These are phyloP conservation scores for Rhopalosiphum nymphaeae DNA, from an alignment of 2,888 invertebrate species.

Conservation along the genomic window DNA sequence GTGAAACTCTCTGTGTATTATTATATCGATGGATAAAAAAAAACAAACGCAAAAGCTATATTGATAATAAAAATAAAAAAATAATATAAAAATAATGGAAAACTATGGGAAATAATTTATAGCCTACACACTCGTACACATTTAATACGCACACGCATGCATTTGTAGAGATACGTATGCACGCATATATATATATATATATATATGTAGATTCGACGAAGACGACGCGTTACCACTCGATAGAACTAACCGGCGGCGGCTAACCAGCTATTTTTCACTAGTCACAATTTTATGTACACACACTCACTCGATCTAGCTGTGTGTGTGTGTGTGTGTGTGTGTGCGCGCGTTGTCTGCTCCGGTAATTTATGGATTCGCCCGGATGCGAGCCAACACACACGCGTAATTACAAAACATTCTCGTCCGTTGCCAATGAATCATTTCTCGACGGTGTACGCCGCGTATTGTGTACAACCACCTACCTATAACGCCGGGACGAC, in stretches of 20 bases:
- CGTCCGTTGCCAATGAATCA: constrained; percentile 59
- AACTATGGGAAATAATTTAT: constrained; percentile 22
- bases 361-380: constrained; percentile 61
- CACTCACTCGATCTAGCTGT: background rate
- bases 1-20: background rate
- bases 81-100: constrained; percentile 10
- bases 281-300: background rate
- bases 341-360: constrained; percentile 6
- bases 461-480: background rate
- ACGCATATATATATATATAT: background rate
- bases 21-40: background rate
- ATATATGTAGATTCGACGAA: background rate
- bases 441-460: constrained; percentile 12
- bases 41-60: background rate
- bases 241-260: constrained; percentile 11
- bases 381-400: constrained; percentile 56
- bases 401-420: constrained; percentile 59
- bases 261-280: constrained; percentile 46
- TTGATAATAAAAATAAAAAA: background rate
- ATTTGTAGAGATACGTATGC: background rate
- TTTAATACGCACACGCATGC: background rate
- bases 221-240: background rate
- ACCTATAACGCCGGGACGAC: background rate
- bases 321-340: background rate
- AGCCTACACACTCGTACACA: background rate